Evolutionary conservation across 1,140 invertebrate genomes (phyloP), one percentile per base, ranked within the genome.

Genomic region (Bombus fervidus): DNA sequence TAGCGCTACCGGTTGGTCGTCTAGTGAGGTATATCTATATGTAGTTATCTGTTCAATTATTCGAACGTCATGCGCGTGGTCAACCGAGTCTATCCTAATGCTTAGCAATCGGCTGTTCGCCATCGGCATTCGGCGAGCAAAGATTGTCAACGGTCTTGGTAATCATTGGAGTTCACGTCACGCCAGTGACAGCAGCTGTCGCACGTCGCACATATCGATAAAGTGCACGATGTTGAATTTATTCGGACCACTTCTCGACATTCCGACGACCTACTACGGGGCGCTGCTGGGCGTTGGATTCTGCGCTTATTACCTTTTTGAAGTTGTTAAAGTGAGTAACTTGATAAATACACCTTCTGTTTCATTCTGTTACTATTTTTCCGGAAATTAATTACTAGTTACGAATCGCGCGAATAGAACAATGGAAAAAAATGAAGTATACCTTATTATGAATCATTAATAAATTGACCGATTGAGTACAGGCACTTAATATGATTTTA

Each of bases 251-350:
- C 89, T 94, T 66, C 89, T 93, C 74, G 90, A 92, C 81, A 86
- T 94, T 59, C 94, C 95, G 22, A 94, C 94, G 86, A 28, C 94
- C 59, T 95, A 94, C 86, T 95, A 95, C 86, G 94, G 94, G 39
- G 93, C 93, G n/a, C 86, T 95, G 34, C 69, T 95, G 62, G 93
- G 92, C 62, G 86, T 95, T 75, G 94, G 94, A 66, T 96, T 95
- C 85, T 91, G 93, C 74, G 83, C 93, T 34, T 96, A 96, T 86
- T 96, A 96, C 69, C 91, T 96, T 47, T 93, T 90, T 85, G 92
- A 95, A 80, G 95, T 95, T 10, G 95, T 95, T 62, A 95, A 95
- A 92, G 95, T 95, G 83, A 95, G 92, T 93, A 91, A 68, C 18
- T 31, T 10, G 12, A 6, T 31, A 31, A 2, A 31, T 31, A n/a